phyloP scores from a whole-genome alignment of 1,140 invertebrate species.

The Drosophila takahashii region DNA sequence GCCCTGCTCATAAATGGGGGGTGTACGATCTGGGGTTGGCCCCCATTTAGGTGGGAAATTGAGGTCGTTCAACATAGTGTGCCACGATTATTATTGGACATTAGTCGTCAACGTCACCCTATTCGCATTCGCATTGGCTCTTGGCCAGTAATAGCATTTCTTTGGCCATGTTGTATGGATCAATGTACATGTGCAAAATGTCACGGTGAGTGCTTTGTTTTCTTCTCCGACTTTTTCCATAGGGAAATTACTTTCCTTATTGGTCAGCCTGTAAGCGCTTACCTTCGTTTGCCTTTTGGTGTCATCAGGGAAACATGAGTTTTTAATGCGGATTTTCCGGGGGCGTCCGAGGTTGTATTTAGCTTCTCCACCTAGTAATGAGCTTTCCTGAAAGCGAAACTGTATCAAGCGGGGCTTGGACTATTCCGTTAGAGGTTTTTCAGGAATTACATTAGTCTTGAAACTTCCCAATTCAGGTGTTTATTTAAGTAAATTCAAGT shows the following conservation, averaged over 20 bases:
- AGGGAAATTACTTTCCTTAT: slow-evolving; percentile 78
- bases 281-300: slow-evolving; percentile 43
- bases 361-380: slow-evolving; percentile 59
- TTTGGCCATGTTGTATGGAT: slow-evolving; percentile 55
- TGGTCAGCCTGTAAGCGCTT: slow-evolving; percentile 30
- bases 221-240: slow-evolving; percentile 15
- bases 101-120: slow-evolving; percentile 52
- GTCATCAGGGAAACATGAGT: slow-evolving; percentile 74
- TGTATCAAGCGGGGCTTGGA: slow-evolving; percentile 46
- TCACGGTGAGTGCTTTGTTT: slow-evolving; percentile 68
- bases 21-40: slow-evolving; percentile 24
- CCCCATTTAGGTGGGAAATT: slow-evolving; percentile 50
- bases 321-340: slow-evolving; percentile 79
- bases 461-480: too few relatives aligned
- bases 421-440: neutral
- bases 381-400: slow-evolving; percentile 60
- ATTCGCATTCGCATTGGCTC: slow-evolving; percentile 45
- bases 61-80: slow-evolving; percentile 72
- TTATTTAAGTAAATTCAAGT: too few relatives aligned
- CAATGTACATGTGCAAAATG: slow-evolving; percentile 49
- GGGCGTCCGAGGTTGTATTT: slow-evolving; percentile 26
- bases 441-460: neutral
- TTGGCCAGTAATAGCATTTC: slow-evolving; percentile 78
- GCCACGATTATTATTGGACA: slow-evolving; percentile 73
- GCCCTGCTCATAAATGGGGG: neutral